A percentile compares a stretch with the other conserved stretches of the same genome.
phyloP scores from a whole-genome alignment of 2,797 vertebrate species.

The Poeciliopsis gracilis region DNA sequence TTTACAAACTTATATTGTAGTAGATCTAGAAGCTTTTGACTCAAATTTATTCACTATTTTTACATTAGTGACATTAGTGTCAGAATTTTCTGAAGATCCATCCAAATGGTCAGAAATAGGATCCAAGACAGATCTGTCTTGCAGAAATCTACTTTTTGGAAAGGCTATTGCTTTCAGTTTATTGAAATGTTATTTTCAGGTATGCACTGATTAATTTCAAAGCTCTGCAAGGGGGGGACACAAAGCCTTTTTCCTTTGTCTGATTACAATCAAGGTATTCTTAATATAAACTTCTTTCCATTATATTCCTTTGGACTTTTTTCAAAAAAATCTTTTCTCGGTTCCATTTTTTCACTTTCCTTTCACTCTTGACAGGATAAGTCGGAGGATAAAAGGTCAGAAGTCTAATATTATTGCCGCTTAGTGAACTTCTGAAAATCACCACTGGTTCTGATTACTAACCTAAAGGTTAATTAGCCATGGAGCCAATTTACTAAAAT shows the following conservation, averaged over 20 bases:
- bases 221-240: not conserved
- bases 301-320: not conserved
- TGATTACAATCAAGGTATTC: not conserved
- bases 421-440: not conserved
- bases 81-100: not conserved
- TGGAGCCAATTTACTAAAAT: not conserved
- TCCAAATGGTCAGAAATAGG: not conserved
- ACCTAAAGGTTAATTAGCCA: not conserved
- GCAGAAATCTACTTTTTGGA: not conserved
- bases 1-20: not conserved
- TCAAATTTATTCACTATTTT: not conserved
- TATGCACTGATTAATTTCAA: not conserved
- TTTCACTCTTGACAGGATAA: not conserved
- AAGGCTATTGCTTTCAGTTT: not conserved
- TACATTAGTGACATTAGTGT: not conserved
- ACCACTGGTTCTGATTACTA: not conserved
- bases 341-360: not conserved
- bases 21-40: not conserved
- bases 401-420: not conserved
- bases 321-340: not conserved
- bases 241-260: not conserved
- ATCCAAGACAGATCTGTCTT: not conserved
- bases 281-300: not conserved
- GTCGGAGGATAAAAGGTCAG: conserved; percentile 11
- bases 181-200: not conserved